Evolutionary conservation across 1,140 invertebrate species (phyloP).

Genomic region (Drosophila grimshawi): DNA sequence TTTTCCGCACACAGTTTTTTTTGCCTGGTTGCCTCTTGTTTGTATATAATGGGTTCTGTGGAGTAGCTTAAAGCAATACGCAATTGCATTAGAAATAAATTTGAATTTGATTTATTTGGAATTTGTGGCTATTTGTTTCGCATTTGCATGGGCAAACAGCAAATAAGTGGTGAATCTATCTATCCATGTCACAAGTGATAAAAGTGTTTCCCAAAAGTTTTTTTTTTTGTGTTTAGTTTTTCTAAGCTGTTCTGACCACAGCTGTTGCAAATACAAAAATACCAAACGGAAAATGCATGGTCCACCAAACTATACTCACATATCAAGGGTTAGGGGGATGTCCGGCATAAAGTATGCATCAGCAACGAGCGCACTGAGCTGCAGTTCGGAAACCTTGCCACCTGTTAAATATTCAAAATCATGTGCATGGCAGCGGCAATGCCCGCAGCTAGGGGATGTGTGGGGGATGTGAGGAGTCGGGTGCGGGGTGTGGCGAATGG

Average conservation of each 20-base stretch:
- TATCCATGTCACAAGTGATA: no score
- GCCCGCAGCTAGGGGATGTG: conserved; percentile 1
- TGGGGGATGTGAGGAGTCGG: conserved; percentile 11
- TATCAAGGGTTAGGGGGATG: background rate
- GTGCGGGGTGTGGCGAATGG: background rate
- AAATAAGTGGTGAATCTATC: conserved; percentile 36
- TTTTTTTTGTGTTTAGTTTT: background rate
- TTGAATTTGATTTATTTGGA: conserved; percentile 48
- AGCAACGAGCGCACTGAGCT: conserved; percentile 55
- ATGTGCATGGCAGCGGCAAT: conserved; percentile 64
- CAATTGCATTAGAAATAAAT: conserved; percentile 28
- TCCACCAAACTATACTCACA: conserved; percentile 20
- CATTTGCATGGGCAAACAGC: conserved; percentile 28
- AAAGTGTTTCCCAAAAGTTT: no score
- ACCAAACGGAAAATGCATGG: conserved; percentile 27
- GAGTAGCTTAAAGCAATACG: conserved; percentile 28
- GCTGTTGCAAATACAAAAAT: conserved; percentile 4
- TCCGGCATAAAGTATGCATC: conserved; percentile 72
- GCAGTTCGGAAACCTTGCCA: conserved; percentile 54
- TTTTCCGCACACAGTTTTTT: conserved; percentile 56
- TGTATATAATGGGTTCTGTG: conserved; percentile 61
- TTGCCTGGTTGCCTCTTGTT: conserved; percentile 46
- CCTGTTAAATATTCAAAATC: conserved; percentile 82
- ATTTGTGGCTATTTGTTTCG: conserved; percentile 44
- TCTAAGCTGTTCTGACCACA: background rate